These are phyloP conservation scores for Craseonycteris thonglongyai DNA, from an alignment of 2,113 vertebrate genomes.

Conservation along the genomic window DNA sequence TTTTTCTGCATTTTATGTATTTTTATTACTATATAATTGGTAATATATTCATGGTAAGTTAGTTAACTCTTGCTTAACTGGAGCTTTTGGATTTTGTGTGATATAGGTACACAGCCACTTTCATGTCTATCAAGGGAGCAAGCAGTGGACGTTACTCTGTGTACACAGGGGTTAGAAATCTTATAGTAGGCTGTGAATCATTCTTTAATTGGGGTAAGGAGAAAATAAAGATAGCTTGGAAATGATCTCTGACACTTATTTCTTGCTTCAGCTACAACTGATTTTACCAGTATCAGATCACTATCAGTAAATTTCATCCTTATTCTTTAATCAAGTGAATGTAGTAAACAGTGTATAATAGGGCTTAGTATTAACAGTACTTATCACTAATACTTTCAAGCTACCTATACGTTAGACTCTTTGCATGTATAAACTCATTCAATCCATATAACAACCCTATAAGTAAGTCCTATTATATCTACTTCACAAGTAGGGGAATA, in stretches of 20 bases:
- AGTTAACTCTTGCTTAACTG: conserved; percentile 4
- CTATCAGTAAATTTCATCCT: neutral
- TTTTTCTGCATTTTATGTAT: neutral
- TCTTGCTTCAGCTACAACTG: neutral
- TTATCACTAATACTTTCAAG: neutral
- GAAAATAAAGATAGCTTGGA: neutral
- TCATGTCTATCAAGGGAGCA: neutral
- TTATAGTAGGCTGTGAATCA: neutral
- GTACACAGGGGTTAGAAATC: neutral
- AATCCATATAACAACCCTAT: neutral
- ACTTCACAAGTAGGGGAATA: neutral
- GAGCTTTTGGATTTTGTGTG: neutral
- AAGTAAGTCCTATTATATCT: neutral
- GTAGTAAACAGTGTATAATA: neutral
- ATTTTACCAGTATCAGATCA: neutral
- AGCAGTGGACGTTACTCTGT: neutral
- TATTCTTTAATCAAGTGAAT: neutral
- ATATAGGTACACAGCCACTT: neutral
- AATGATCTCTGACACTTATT: neutral
- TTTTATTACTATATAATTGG: neutral
- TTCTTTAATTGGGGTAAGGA: neutral
- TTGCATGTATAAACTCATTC: neutral
- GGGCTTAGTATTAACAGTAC: neutral
- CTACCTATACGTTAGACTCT: neutral
- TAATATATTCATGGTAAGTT: neutral